Evolutionary conservation across 2,113 vertebrate genomes (phyloP).

Genomic region (Aix galericulata): DNA sequence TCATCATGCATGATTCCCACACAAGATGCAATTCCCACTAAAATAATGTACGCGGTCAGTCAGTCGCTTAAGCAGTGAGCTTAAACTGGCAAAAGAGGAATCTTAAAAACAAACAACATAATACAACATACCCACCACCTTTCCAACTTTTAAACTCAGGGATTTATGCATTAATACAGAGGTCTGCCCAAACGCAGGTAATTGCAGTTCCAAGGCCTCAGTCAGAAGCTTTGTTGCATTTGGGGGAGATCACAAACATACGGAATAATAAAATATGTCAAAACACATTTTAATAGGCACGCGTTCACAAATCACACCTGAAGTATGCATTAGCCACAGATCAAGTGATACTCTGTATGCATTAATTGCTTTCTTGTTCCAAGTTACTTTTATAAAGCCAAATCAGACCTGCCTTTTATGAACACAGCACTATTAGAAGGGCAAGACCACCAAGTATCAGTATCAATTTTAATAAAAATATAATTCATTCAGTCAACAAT

Average conservation of each 20-base stretch:
- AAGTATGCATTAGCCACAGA: background rate
- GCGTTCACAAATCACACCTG: background rate
- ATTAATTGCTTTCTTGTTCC: background rate
- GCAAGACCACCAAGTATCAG: background rate
- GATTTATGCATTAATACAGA: background rate
- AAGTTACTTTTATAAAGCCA: background rate
- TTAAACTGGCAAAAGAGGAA: background rate
- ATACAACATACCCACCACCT: background rate
- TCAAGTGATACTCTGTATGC: background rate
- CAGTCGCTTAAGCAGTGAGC: background rate
- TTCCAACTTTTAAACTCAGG: background rate
- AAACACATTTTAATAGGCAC: background rate
- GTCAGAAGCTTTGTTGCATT: background rate
- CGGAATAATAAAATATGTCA: background rate
- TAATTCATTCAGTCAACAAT: background rate
- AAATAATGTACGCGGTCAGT: background rate
- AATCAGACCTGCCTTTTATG: background rate
- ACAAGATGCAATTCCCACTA: background rate
- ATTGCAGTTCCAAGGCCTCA: background rate
- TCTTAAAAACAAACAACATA: background rate
- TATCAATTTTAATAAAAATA: background rate
- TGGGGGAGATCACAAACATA: background rate
- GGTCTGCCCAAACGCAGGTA: background rate
- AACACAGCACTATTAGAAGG: background rate
- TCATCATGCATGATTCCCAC: background rate